These are phyloP conservation scores for Polypedilum vanderplanki DNA, from an alignment of 1,140 invertebrate genomes.

Conservation along the genomic window DNA sequence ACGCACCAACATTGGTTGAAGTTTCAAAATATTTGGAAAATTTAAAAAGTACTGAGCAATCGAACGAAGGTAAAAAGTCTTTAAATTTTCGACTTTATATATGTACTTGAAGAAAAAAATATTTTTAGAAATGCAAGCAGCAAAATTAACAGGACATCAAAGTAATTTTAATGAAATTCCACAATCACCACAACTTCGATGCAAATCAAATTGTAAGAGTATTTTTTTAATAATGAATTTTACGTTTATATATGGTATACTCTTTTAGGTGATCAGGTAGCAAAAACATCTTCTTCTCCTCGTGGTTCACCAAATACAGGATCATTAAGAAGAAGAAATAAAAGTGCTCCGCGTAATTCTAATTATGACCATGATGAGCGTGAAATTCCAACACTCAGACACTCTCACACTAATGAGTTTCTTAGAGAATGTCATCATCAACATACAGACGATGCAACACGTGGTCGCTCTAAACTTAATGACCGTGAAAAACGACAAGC, in stretches of 20 bases:
- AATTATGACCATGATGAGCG: conserved; percentile 83
- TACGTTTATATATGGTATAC: conserved; percentile 31
- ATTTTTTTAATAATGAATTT: background rate
- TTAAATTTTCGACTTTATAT: conserved; percentile 31
- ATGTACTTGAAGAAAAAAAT: conserved; percentile 23
- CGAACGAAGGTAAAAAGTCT: background rate
- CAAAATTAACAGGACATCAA: conserved; percentile 39
- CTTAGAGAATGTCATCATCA: conserved; percentile 62
- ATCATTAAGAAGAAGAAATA: conserved; percentile 61
- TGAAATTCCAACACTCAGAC: conserved; percentile 69
- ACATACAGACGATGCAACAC: conserved; percentile 49
- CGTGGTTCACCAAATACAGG: conserved; percentile 46
- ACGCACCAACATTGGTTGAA: conserved; percentile 42
- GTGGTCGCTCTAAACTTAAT: conserved; percentile 59
- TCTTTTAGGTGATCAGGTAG: conserved; percentile 29
- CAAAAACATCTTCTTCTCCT: conserved; percentile 33
- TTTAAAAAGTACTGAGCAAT: background rate
- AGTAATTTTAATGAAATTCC: conserved; percentile 37
- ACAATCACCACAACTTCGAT: conserved; percentile 37
- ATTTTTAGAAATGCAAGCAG: conserved; percentile 26
- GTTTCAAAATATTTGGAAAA: conserved; percentile 38
- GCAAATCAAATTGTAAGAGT: background rate
- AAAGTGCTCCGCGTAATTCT: conserved; percentile 65
- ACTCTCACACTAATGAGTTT: conserved; percentile 72
- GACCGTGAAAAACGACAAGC: conserved; percentile 87